Conservation (phyloP, 2,113 vertebrate genomes). For the Mormyrus iriodes region DNA sequence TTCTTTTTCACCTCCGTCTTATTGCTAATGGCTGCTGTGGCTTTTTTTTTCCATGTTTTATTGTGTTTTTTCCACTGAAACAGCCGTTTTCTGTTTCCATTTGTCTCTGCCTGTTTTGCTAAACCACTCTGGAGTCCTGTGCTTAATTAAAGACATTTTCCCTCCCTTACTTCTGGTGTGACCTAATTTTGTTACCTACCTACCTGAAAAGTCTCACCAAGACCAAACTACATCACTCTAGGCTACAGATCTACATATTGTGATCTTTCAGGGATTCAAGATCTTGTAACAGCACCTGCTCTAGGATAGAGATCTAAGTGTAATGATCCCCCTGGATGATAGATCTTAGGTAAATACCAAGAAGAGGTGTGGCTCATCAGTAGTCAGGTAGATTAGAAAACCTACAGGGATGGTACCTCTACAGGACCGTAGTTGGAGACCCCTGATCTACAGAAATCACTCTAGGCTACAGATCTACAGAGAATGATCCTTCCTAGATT, state of each 20-base stretch:
- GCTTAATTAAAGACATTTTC: neutral
- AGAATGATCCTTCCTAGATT: neutral
- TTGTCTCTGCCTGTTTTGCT: neutral
- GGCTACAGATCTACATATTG: neutral
- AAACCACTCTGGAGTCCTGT: neutral
- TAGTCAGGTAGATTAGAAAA: too few relatives aligned
- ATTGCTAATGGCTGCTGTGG: neutral
- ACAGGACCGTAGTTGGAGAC: too few relatives aligned
- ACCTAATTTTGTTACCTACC: neutral
- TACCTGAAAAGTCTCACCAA: neutral
- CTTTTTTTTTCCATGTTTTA: neutral
- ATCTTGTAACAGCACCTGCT: neutral
- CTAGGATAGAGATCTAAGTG: neutral
- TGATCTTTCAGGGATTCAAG: neutral
- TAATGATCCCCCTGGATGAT: neutral
- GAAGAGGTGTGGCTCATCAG: too few relatives aligned
- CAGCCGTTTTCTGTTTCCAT: neutral
- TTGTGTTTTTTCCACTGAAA: neutral
- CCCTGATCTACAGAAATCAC: neutral
- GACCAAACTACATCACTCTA: neutral
- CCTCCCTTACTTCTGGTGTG: neutral
- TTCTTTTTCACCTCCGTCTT: neutral
- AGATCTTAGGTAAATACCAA: too few relatives aligned
- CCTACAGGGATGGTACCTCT: too few relatives aligned
- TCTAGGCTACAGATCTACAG: neutral